Evolutionary conservation across 2,797 vertebrate species (phyloP).

Genomic region (Eospalax fontanierii): DNA sequence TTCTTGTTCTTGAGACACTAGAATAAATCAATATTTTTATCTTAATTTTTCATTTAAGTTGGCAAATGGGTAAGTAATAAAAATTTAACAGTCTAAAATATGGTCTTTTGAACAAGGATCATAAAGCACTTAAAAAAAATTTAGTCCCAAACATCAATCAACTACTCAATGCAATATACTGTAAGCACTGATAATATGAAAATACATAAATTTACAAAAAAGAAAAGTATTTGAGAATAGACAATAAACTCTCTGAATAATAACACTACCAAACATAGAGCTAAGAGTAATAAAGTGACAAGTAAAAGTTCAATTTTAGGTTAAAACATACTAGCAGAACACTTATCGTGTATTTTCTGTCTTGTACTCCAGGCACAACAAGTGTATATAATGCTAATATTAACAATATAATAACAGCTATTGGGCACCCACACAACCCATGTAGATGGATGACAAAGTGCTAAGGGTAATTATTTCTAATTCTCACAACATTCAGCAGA

Average conservation of each 20-base stretch:
- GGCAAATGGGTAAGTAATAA: not conserved
- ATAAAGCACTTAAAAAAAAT: slow-evolving; percentile 24
- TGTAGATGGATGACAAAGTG: not conserved
- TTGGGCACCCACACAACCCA: not conserved
- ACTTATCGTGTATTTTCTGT: not conserved
- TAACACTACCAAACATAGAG: slow-evolving; percentile 22
- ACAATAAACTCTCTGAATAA: slow-evolving; percentile 41
- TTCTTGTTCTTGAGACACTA: slow-evolving; percentile 37
- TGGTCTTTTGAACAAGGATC: not conserved
- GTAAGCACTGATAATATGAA: not conserved
- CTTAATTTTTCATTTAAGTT: slow-evolving; percentile 28
- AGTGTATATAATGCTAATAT: not conserved
- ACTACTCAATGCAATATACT: not conserved
- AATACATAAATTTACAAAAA: slow-evolving; percentile 1
- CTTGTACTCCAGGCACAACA: not conserved
- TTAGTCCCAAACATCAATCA: not conserved
- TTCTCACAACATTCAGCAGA: not conserved
- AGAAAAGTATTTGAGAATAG: slow-evolving; percentile 30
- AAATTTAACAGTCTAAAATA: not conserved
- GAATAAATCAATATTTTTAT: slow-evolving; percentile 58
- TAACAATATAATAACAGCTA: not conserved
- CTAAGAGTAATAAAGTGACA: not conserved
- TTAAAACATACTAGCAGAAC: slow-evolving; percentile 36
- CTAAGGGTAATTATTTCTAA: slow-evolving; percentile 14
- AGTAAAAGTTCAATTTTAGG: slow-evolving; percentile 40